phyloP scores from a whole-genome alignment of 2,888 invertebrate genomes.

The Yponomeuta sedellus region DNA sequence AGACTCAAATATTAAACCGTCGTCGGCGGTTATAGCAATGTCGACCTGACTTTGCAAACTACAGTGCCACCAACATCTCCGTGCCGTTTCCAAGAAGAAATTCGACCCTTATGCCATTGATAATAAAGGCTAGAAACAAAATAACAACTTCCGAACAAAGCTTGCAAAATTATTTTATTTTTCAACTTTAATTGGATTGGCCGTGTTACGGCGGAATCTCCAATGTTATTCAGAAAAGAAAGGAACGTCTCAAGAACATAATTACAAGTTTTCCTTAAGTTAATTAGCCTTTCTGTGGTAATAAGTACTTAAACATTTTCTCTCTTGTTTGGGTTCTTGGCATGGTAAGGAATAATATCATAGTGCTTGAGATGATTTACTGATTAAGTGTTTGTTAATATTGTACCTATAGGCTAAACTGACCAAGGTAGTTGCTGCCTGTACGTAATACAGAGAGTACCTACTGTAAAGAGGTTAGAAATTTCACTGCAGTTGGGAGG shows the following conservation, averaged over 20 bases:
- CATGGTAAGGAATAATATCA: too few relatives aligned
- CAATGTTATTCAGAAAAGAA: not conserved
- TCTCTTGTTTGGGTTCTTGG: too few relatives aligned
- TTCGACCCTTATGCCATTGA: not conserved
- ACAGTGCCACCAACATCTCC: not conserved
- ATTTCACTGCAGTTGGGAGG: too few relatives aligned
- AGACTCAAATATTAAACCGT: too few relatives aligned
- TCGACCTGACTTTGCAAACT: too few relatives aligned
- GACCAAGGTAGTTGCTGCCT: too few relatives aligned
- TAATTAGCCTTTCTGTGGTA: not conserved
- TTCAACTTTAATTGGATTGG: constrained; percentile 3
- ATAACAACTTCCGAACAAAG: not conserved
- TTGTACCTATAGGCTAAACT: too few relatives aligned
- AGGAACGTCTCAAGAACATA: not conserved
- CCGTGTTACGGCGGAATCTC: not conserved
- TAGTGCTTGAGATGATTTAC: not conserved
- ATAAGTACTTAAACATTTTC: too few relatives aligned
- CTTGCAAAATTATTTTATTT: not conserved
- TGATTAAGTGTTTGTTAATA: too few relatives aligned
- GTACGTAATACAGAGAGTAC: too few relatives aligned
- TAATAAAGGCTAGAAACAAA: not conserved
- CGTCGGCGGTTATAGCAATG: too few relatives aligned
- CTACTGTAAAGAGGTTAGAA: too few relatives aligned
- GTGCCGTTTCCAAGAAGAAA: not conserved
- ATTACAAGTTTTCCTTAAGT: not conserved